A percentile compares a stretch with the other conserved stretches of the same genome.
Conservation (phyloP, 2,797 vertebrate genomes). For the Pseudomugil tenellus region DNA sequence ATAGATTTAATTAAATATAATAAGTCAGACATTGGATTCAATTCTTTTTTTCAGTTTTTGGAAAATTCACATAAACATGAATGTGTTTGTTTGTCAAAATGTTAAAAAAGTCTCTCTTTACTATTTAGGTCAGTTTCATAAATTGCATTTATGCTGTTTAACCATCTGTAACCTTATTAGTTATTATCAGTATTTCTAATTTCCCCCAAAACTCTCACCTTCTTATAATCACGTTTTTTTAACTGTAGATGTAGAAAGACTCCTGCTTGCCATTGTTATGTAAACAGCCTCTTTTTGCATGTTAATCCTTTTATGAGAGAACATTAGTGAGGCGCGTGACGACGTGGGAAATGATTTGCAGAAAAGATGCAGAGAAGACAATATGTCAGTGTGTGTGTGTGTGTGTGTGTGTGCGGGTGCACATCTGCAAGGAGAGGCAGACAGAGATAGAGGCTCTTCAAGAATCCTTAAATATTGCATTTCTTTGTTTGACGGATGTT, state of each 20-base stretch:
- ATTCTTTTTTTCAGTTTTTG: not conserved
- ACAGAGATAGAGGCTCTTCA: slow-evolving; percentile 53
- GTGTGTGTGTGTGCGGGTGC: slow-evolving; percentile 37
- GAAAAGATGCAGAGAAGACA: slow-evolving; percentile 49
- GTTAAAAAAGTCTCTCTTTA: not conserved
- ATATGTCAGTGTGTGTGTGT: slow-evolving; percentile 33
- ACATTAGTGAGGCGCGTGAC: slow-evolving; percentile 60
- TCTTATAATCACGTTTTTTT: slow-evolving; percentile 58
- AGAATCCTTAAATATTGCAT: slow-evolving; percentile 81
- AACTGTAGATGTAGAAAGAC: slow-evolving; percentile 58
- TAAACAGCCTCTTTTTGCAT: slow-evolving; percentile 69
- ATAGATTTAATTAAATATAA: not conserved
- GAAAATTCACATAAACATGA: not conserved
- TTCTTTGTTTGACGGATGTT: slow-evolving; percentile 80
- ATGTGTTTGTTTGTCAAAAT: slow-evolving; percentile 3
- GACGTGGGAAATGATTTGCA: slow-evolving; percentile 67
- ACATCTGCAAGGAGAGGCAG: slow-evolving; percentile 12
- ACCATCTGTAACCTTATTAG: not conserved
- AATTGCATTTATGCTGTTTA: not conserved
- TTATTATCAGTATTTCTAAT: slow-evolving; percentile 7
- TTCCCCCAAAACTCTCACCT: slow-evolving; percentile 38
- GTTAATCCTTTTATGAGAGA: slow-evolving; percentile 72
- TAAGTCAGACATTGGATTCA: not conserved
- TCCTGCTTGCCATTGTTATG: slow-evolving; percentile 69
- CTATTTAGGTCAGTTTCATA: not conserved